These are phyloP conservation scores for Caenorhabditis doughertyi DNA, from an alignment of 2,888 invertebrate species.

Conservation along the genomic window DNA sequence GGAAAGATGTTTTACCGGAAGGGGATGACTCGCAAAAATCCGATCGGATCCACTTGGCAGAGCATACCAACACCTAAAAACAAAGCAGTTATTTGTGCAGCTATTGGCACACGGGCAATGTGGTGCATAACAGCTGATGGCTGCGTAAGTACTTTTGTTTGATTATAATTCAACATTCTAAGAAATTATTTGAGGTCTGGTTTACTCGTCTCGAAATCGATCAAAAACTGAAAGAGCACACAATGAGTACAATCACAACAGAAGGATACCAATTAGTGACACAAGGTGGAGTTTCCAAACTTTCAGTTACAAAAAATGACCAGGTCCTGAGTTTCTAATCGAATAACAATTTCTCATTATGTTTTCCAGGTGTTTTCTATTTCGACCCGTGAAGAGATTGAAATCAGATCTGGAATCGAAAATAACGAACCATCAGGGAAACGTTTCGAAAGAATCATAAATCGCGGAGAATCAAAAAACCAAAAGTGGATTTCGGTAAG, in stretches of 20 bases:
- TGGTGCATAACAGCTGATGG: conserved; percentile 68
- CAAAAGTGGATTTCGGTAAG: conserved; percentile 63
- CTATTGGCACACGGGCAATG: conserved; percentile 57
- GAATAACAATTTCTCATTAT: neutral
- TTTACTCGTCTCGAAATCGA: conserved; percentile 39
- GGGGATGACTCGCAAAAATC: conserved; percentile 43
- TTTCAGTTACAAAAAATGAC: conserved; percentile 50
- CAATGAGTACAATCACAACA: conserved; percentile 11
- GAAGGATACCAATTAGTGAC: conserved; percentile 40
- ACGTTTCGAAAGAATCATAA: conserved; percentile 57
- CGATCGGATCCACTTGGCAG: conserved; percentile 52
- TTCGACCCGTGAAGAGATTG: conserved; percentile 37
- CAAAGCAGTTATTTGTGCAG: conserved; percentile 49
- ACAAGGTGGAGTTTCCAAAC: conserved; percentile 42
- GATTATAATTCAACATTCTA: neutral
- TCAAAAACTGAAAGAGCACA: conserved; percentile 47
- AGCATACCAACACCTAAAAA: conserved; percentile 52
- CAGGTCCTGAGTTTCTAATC: conserved; percentile 29
- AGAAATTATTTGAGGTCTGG: conserved; percentile 36
- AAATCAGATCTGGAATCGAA: conserved; percentile 58
- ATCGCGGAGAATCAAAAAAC: conserved; percentile 51
- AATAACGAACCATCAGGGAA: conserved; percentile 59
- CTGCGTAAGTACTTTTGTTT: conserved; percentile 30
- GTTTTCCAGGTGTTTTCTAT: conserved; percentile 49
- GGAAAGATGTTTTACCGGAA: conserved; percentile 64